Percentiles rank a stretch among this genome's conserved stretches.
Conservation (phyloP, 2,888 invertebrate genomes). For the Perizoma affinitatum region DNA sequence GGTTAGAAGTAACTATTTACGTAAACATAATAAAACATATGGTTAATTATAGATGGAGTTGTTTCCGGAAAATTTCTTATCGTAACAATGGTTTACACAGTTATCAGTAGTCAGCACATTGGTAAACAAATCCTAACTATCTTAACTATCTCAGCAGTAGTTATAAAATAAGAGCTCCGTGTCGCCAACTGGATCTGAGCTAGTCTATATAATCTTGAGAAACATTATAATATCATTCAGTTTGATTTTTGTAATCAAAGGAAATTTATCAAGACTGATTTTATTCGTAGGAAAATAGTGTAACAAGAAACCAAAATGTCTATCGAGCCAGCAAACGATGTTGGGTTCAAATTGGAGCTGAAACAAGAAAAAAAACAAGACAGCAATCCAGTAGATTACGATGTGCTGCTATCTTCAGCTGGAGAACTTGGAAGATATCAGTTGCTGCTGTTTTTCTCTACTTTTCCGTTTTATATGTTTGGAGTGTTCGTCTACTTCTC, state of each 20-base stretch:
- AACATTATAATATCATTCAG: slow-evolving; percentile 8
- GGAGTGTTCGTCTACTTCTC: slow-evolving; percentile 48
- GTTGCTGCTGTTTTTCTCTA: slow-evolving; percentile 43
- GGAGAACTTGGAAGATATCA: slow-evolving; percentile 52
- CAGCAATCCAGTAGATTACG: slow-evolving; percentile 41
- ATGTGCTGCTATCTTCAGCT: slow-evolving; percentile 48
- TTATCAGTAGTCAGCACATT: slow-evolving; percentile 12
- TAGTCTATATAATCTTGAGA: slow-evolving; percentile 19
- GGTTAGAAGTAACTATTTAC: neutral
- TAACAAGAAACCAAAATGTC: slow-evolving; percentile 30
- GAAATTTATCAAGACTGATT: slow-evolving; percentile 12
- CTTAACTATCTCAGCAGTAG: slow-evolving; percentile 17
- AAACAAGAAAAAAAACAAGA: slow-evolving; percentile 32
- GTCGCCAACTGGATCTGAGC: slow-evolving; percentile 3
- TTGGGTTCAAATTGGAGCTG: slow-evolving; percentile 13
- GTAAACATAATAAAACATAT: neutral
- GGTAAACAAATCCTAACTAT: slow-evolving; percentile 26
- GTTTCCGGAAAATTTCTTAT: slow-evolving; percentile 23
- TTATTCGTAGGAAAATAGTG: neutral
- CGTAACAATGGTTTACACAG: slow-evolving; percentile 8
- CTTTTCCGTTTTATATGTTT: slow-evolving; percentile 49
- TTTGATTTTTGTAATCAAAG: slow-evolving; percentile 18
- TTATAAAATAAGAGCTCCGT: slow-evolving; percentile 21
- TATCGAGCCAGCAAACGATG: slow-evolving; percentile 26
- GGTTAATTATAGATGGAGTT: slow-evolving; percentile 12